These are phyloP conservation scores for Aldabrachelys gigantea DNA, from an alignment of 2,113 vertebrate genomes.

Conservation along the genomic window DNA sequence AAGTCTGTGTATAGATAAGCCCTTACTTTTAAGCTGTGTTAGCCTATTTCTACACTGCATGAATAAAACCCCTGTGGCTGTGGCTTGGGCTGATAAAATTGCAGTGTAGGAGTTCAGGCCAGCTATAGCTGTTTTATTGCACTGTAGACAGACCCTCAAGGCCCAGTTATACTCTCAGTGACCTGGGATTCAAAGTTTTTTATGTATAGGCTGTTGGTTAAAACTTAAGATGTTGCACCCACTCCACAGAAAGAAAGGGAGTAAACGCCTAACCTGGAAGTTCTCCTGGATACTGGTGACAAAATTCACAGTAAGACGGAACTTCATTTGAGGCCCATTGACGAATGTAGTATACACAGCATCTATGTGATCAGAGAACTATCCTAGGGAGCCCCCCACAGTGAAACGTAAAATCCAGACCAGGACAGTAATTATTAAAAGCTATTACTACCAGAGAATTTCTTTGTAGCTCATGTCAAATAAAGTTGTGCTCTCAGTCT, in stretches of 20 bases:
- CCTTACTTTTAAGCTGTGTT: not conserved
- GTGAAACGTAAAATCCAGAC: slow-evolving; percentile 35
- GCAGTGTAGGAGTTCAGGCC: not conserved
- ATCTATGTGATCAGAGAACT: slow-evolving; percentile 56
- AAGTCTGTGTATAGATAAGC: not conserved
- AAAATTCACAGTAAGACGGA: slow-evolving; percentile 44
- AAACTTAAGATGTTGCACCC: not conserved
- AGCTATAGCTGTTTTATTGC: not conserved
- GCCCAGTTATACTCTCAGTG: not conserved
- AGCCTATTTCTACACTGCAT: not conserved
- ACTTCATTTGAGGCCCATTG: slow-evolving; percentile 27
- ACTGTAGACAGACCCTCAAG: not conserved
- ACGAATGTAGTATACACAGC: slow-evolving; percentile 7
- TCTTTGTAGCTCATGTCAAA: not conserved
- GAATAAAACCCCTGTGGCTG: not conserved
- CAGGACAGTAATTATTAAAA: not conserved
- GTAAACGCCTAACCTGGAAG: not conserved
- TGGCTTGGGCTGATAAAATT: not conserved
- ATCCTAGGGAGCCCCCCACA: not conserved
- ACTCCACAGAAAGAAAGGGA: not conserved
- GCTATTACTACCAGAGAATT: not conserved
- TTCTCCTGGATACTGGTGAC: not conserved
- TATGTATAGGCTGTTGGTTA: not conserved
- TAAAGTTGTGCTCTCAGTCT: not conserved
- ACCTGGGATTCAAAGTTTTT: not conserved